A percentile compares a stretch with the other conserved stretches of the same genome.
Conservation (phyloP, 1,140 invertebrate genomes). For the Drosophila kurseongensis region DNA sequence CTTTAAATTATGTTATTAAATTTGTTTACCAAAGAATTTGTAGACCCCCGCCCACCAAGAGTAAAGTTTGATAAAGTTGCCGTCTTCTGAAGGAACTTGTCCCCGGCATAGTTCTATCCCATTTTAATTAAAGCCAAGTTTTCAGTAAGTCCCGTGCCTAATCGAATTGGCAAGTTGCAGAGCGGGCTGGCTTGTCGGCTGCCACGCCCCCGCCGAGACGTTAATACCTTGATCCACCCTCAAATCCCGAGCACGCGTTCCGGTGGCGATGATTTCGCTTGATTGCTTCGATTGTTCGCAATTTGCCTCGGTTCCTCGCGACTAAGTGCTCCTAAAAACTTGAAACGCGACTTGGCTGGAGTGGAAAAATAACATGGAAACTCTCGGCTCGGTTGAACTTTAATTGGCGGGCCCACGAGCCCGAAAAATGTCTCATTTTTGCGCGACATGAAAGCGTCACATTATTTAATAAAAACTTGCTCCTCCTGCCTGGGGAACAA, state of each 20-base stretch:
- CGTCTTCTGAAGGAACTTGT: slow-evolving; percentile 17
- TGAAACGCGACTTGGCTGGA: slow-evolving; percentile 40
- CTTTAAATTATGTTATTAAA: slow-evolving; percentile 66
- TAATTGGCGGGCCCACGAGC: slow-evolving; percentile 29
- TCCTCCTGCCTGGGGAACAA: slow-evolving; percentile 38
- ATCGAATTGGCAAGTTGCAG: slow-evolving; percentile 64
- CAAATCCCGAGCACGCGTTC: slow-evolving; percentile 64
- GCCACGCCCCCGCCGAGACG: slow-evolving; percentile 36
- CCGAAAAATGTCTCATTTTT: slow-evolving; percentile 36
- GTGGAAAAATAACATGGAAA: slow-evolving; percentile 20
- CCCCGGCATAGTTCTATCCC: slow-evolving; percentile 32
- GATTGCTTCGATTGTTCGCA: slow-evolving; percentile 82
- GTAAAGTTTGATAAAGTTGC: slow-evolving; percentile 31
- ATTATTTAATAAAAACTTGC: slow-evolving; percentile 63
- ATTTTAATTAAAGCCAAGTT: slow-evolving; percentile 55
- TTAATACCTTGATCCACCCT: slow-evolving; percentile 64
- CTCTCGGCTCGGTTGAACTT: slow-evolving; percentile 33
- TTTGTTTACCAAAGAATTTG: slow-evolving; percentile 42
- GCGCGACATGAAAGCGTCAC: slow-evolving; percentile 47
- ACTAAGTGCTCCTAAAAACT: slow-evolving; percentile 44
- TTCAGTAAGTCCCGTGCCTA: slow-evolving; percentile 35
- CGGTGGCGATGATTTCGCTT: slow-evolving; percentile 71
- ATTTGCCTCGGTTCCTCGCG: slow-evolving; percentile 26
- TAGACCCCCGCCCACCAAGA: neutral
- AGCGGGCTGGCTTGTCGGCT: slow-evolving; percentile 21